phyloP scores from a whole-genome alignment of 1,140 invertebrate genomes.

The Eriocheir sinensis region DNA sequence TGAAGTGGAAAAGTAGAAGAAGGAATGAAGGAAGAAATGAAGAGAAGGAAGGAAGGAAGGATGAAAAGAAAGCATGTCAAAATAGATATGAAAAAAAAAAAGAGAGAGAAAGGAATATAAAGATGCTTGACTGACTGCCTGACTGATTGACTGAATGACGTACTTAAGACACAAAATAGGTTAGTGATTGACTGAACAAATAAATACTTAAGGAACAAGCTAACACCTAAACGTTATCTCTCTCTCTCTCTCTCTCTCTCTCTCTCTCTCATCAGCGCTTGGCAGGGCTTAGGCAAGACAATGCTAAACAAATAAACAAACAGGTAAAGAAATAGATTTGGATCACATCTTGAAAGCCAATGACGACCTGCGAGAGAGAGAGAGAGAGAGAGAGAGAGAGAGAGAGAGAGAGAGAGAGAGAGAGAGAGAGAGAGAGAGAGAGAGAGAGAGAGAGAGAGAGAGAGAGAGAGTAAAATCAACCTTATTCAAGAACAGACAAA shows the following conservation, averaged over 20 bases:
- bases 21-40: no score
- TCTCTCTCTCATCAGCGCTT: not conserved
- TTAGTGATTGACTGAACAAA: no score
- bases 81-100: no score
- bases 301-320: not conserved
- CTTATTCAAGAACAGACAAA: not conserved
- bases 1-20: no score
- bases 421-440: slow-evolving; percentile 12
- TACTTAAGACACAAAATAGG: no score
- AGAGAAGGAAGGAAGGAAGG: no score
- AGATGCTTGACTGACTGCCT: no score
- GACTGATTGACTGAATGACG: no score
- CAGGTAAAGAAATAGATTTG: not conserved
- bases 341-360: no score
- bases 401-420: slow-evolving; percentile 44
- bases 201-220: no score
- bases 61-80: no score
- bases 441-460: not conserved
- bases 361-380: not conserved
- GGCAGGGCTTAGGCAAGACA: not conserved
- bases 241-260: not conserved
- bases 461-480: not conserved
- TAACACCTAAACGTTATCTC: not conserved
- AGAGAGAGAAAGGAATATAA: no score
- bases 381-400: slow-evolving; percentile 60